A percentile compares a stretch with the other conserved stretches of the same genome.
Conservation (phyloP, 2,797 vertebrate species). For the Ara ararauna region DNA sequence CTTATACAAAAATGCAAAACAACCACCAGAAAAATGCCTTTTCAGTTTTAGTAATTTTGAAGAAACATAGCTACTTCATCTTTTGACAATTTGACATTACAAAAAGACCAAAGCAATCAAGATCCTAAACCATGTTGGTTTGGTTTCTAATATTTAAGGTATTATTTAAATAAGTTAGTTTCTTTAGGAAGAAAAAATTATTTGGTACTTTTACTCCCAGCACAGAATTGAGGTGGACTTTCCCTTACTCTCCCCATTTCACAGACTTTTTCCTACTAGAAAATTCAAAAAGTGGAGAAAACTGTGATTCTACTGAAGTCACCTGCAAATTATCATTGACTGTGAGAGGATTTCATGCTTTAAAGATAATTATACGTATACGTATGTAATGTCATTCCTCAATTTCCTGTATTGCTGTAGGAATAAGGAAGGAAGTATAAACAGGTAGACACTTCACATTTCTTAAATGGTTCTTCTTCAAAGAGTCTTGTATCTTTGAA, state of each 20-base stretch:
- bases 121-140: background rate
- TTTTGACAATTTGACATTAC: background rate
- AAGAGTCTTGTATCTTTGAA: constrained; percentile 7
- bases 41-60: background rate
- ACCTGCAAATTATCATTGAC: background rate
- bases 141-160: background rate
- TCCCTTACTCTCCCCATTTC: background rate
- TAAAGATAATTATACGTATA: background rate
- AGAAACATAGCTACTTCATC: background rate
- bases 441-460: constrained; percentile 14
- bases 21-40: background rate
- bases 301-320: background rate
- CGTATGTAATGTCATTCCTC: background rate
- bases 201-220: background rate
- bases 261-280: background rate
- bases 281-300: background rate
- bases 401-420: background rate
- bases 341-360: background rate
- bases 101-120: background rate
- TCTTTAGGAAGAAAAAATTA: background rate
- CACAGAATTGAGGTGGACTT: background rate
- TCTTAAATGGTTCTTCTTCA: constrained; percentile 7
- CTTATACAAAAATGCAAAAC: background rate
- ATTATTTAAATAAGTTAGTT: background rate
- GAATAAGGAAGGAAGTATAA: background rate